Conservation (phyloP, 2,888 invertebrate species). For the Ecdyonurus torrentis region DNA sequence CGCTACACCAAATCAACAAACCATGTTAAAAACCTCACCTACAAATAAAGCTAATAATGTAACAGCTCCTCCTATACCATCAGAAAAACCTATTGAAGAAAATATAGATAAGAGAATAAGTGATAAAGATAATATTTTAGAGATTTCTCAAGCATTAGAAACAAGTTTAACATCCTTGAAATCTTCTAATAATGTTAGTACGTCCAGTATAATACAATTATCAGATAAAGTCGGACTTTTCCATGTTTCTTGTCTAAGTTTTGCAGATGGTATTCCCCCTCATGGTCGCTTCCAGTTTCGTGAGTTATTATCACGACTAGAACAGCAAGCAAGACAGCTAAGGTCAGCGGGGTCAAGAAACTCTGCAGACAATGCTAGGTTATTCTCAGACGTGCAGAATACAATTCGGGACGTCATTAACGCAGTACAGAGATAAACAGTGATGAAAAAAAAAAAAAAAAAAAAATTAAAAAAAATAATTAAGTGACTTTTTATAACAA, state of each 20-base stretch:
- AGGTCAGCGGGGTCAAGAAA: conserved; percentile 52
- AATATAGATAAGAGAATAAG: conserved; percentile 6
- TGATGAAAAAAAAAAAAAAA: not conserved
- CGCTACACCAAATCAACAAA: conserved; percentile 47
- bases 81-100: conserved; percentile 3
- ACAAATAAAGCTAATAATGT: conserved; percentile 3
- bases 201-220: conserved; percentile 59
- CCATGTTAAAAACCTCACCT: conserved; percentile 2
- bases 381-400: conserved; percentile 53
- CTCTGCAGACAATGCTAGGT: conserved; percentile 46
- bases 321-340: conserved; percentile 47
- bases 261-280: conserved; percentile 68
- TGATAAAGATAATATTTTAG: conserved; percentile 34
- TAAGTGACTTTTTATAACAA: not conserved
- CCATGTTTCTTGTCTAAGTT: conserved; percentile 65
- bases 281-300: conserved; percentile 79
- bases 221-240: conserved; percentile 65
- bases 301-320: conserved; percentile 50
- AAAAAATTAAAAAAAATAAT: conserved; percentile 1
- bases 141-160: conserved; percentile 47
- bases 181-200: conserved; percentile 29
- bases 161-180: conserved; percentile 40
- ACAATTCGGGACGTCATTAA: conserved; percentile 55
- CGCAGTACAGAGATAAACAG: conserved; percentile 45
- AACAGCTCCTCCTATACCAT: conserved; percentile 10